Base-by-base conservation (phyloP, 2,888 invertebrate species). In the Asteroscopus sphinx region DNA sequence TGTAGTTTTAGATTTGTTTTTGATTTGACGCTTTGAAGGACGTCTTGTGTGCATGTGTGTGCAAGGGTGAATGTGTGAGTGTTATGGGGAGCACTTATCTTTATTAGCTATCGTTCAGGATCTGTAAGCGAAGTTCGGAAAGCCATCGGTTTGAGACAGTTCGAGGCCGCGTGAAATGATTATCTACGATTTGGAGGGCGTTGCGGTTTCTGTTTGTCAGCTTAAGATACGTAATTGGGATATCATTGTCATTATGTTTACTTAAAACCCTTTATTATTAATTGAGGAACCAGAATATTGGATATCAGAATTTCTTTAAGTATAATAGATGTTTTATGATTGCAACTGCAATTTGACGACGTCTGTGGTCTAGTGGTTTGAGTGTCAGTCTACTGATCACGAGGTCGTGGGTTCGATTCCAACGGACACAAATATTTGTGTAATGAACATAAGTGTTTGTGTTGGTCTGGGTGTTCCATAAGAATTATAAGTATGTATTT, bases 1-100 rank as follows among this genome's bases (percentile, higher is more conserved):
- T 37, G 37, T 62, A 63, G 73, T 72, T 73, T 59, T 59, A 49
- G 58, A 68, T 64, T 64, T 57, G 59, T 58, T 73, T 72, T 68
- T 62, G 52, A 62, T 75, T 64, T 33, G 49, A 64, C 36, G 52
- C 33, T 30, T 45, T 53, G 25, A 40, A 32, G 8, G 35, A 15
- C 6, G 15, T 32, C 15, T 21, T 40, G 26, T 35, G 15, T n/a
- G 12, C 8, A 11, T 21, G 33, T 47, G 40, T 42, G 35, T 40
- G 6, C 12, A 40, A 44, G 42, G 12, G 1, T 41, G 28, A 35
- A 7, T 36, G 49, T 51, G 39, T 52, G 15, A 5, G 16, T 35
- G 25, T 32, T 36, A 46, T 25, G 17, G 15, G 21, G 12, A 57
- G 28, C 57, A 65, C 57, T 73, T 73, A 54, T 55, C 51, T 49